Evolutionary conservation across 2,888 invertebrate species (phyloP).

Genomic region (Agrilus biguttatus): DNA sequence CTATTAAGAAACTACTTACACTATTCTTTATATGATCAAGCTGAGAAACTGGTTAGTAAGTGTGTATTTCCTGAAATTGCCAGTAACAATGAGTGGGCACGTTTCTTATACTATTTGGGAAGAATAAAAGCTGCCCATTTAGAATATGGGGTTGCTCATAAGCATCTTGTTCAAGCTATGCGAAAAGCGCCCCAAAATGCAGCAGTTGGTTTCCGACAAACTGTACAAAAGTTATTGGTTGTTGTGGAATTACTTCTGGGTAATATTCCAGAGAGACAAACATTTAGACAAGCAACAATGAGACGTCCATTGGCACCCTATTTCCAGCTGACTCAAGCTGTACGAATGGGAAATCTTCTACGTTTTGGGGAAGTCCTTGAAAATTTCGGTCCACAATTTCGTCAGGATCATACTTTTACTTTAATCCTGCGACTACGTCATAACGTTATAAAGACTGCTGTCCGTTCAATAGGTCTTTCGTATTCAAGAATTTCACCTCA

Average conservation of each 20-base stretch:
- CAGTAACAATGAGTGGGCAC: conserved; percentile 97
- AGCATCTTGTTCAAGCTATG: conserved; percentile 86
- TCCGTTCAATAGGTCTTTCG: conserved; percentile 87
- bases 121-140: conserved; percentile 96
- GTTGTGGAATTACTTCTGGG: conserved; percentile 90
- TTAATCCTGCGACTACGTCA: conserved; percentile 89
- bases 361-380: conserved; percentile 88
- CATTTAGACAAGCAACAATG: conserved; percentile 84
- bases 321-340: conserved; percentile 94
- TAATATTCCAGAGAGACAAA: conserved; percentile 92
- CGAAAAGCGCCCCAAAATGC: conserved; percentile 96
- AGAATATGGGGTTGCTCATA: conserved; percentile 95
- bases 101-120: conserved; percentile 92
- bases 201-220: conserved; percentile 97
- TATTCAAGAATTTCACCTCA: conserved; percentile 92
- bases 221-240: conserved; percentile 87
- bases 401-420: conserved; percentile 89
- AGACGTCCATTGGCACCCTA: conserved; percentile 86
- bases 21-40: conserved; percentile 91
- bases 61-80: conserved; percentile 94
- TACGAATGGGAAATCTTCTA: conserved; percentile 86
- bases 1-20: conserved; percentile 89
- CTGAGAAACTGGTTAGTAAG: conserved; percentile 93
- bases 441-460: conserved; percentile 98
- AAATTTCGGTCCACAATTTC: conserved; percentile 82